Evolutionary conservation across 2,888 invertebrate species (phyloP), one percentile per base, ranked within the genome.

Genomic region (Lacanobia oleracea): DNA sequence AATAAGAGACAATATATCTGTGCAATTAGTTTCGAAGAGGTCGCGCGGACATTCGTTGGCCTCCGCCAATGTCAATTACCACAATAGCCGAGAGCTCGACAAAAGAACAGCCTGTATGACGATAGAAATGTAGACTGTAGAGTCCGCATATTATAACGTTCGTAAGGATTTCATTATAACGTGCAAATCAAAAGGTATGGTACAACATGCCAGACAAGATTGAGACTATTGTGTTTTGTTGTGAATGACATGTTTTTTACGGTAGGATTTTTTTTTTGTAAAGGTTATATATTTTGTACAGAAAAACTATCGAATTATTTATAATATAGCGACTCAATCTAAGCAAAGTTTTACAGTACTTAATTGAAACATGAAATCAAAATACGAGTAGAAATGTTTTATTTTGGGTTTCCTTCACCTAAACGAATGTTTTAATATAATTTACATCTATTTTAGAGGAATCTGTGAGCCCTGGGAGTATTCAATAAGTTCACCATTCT

Each of bases 21-120:
- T 70, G 74, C 84, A 83, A 90, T 89, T 90, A 86, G 84, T 87
- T 81, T 67, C 82, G 78, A 75, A 80, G 83, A 93, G 93, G 93
- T 93, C 91, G 86, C 68, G 66, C 86, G 91, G 88, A 90, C 91
- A 90, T 84, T 40, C 88, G 82, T 89, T 89, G 91, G 90, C 91
- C 93, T 91, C 87, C 76, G 37, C 79, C 93, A 93, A 93, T 91
- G 93, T 90, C 91, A 93, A 91, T 92, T 91, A 90, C 83, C 87
- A 89, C 88, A 88, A 88, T 87, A 77, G 83, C 77, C 27, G 45
- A 69, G 72, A 79, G 78, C 79, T 60, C 68, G 84, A 87, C 88
- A 86, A 88, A 87, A 86, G 84, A 83, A 83, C 59, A 64, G 62
- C 57, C 68, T 79, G 53, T 72, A 62, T 76, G 66, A 68, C 67